Conservation (phyloP, 2,113 vertebrate species). For the Trichomycterus rosablanca region DNA sequence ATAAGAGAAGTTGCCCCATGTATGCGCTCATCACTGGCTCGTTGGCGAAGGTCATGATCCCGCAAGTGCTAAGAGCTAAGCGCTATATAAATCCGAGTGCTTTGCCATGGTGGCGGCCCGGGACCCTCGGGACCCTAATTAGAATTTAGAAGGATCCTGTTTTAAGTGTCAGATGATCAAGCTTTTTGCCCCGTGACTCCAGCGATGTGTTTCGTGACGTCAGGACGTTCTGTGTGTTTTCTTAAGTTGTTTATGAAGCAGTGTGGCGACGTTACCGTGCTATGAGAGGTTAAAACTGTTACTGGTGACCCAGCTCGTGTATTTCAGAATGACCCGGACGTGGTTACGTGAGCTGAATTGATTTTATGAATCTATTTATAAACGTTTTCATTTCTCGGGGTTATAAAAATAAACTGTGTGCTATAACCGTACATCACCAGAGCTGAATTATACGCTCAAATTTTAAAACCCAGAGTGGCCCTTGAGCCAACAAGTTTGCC, state of each 20-base stretch:
- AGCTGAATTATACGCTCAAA: conserved; percentile 18
- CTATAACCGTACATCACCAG: conserved; percentile 6
- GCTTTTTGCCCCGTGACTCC: conserved; percentile 62
- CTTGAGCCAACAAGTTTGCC: conserved; percentile 21
- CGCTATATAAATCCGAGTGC: conserved; percentile 73
- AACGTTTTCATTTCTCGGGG: conserved; percentile 45
- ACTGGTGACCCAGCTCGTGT: conserved; percentile 58
- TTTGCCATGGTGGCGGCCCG: conserved; percentile 69
- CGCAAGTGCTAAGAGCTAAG: conserved; percentile 68
- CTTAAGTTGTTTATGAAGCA: conserved; percentile 58
- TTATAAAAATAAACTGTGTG: conserved; percentile 29
- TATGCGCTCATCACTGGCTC: conserved; percentile 60
- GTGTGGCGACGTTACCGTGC: conserved; percentile 49
- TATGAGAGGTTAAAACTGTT: conserved; percentile 48
- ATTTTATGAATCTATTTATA: conserved; percentile 64
- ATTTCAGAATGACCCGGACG: conserved; percentile 62
- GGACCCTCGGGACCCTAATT: conserved; percentile 74
- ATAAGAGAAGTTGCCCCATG: conserved; percentile 58
- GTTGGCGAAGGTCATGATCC: conserved; percentile 64
- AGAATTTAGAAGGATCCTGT: conserved; percentile 78
- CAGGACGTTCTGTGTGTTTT: too few species aligned
- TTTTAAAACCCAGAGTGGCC: conserved; percentile 8
- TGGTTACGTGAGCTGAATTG: conserved; percentile 58
- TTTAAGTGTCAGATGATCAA: conserved; percentile 73
- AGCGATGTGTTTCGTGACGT: conserved; percentile 58